These are phyloP conservation scores for Stramonita haemastoma DNA, from an alignment of 2,888 invertebrate genomes.

Conservation along the genomic window DNA sequence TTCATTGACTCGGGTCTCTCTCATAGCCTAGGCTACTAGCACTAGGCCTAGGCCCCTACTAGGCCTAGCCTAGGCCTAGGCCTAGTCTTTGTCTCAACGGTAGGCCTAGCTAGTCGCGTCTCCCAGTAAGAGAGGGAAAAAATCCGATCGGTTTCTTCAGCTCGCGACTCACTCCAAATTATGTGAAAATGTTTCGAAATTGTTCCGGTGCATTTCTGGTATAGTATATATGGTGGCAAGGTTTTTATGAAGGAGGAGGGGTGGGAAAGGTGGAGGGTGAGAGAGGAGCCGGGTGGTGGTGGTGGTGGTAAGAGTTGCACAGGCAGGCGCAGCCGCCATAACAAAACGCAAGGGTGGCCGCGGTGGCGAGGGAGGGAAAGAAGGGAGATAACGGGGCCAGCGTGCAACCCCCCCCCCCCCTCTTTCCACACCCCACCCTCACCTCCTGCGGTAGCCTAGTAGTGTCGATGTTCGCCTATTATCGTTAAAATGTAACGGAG, in stretches of 20 bases:
- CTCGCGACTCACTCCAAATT: neutral
- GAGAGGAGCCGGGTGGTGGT: neutral
- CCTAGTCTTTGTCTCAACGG: no score
- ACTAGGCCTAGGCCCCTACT: no score
- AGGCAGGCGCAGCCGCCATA: constrained; percentile 11
- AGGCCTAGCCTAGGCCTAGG: no score
- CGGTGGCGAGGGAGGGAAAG: neutral
- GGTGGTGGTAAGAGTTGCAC: neutral
- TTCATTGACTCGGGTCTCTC: no score
- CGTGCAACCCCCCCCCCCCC: neutral
- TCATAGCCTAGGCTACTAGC: no score
- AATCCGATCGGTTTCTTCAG: neutral
- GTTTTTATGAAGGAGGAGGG: no score
- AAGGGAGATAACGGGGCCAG: neutral
- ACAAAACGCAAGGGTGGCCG: neutral
- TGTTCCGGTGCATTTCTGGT: neutral
- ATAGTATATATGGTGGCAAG: no score
- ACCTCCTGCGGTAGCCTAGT: neutral
- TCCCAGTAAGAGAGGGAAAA: no score
- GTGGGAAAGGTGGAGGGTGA: neutral
- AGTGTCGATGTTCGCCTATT: no score
- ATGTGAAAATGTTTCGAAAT: neutral
- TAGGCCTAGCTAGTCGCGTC: no score
- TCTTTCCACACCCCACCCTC: neutral
- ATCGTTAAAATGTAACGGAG: no score